Evolutionary conservation across 2,888 invertebrate species (phyloP).

Genomic region (Rutpela maculata): DNA sequence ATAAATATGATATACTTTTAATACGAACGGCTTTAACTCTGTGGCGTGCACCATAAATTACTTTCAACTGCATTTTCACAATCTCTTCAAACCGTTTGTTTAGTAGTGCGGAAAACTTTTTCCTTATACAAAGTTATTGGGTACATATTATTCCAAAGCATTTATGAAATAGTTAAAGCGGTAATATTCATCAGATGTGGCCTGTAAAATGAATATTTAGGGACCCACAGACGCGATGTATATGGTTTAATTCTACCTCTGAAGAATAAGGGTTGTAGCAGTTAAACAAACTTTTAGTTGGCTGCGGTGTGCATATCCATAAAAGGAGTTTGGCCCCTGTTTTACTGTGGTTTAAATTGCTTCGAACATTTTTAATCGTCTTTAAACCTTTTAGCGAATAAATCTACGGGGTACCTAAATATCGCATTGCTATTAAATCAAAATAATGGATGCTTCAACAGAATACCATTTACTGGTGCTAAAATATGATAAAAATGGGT

Average conservation of each 20-base stretch:
- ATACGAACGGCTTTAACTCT: background rate
- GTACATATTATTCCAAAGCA: slow-evolving; percentile 19
- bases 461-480: no score
- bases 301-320: slow-evolving; percentile 41
- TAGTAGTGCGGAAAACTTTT: slow-evolving; percentile 6
- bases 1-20: background rate
- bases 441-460: no score
- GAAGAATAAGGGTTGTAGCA: slow-evolving; percentile 35
- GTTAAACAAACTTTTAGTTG: slow-evolving; percentile 33
- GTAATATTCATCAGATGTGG: slow-evolving; percentile 39
- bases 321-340: slow-evolving; percentile 29
- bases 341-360: slow-evolving; percentile 32
- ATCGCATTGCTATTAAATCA: background rate
- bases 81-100: slow-evolving; percentile 9
- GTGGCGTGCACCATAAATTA: slow-evolving; percentile 3
- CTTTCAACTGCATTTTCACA: slow-evolving; percentile 10
- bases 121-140: background rate
- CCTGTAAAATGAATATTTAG: slow-evolving; percentile 36
- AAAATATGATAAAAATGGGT: no score
- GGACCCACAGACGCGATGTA: slow-evolving; percentile 33
- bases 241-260: slow-evolving; percentile 28
- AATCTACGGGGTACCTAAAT: background rate
- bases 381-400: slow-evolving; percentile 21
- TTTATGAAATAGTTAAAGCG: slow-evolving; percentile 34
- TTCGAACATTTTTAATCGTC: slow-evolving; percentile 37